Conservation (phyloP, 2,797 vertebrate genomes). For the Vespertilio murinus region DNA sequence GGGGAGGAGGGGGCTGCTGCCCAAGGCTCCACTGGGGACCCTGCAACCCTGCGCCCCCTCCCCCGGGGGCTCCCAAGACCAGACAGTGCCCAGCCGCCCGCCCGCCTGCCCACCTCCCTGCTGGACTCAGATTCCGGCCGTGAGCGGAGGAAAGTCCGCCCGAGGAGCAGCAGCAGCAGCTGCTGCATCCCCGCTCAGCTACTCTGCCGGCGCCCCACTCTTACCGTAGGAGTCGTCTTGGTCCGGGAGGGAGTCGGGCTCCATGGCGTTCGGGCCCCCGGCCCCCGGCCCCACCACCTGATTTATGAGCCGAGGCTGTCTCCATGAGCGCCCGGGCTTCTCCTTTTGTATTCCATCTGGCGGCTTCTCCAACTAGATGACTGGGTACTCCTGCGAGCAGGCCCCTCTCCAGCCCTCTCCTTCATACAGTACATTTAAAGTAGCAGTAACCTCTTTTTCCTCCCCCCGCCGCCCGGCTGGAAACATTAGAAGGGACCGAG, state of each 20-base stretch:
- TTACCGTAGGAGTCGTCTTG: constrained; percentile 91
- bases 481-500: constrained; percentile 79
- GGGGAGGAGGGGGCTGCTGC: neutral
- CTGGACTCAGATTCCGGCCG: constrained; percentile 26
- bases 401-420: constrained; percentile 86
- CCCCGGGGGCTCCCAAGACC: neutral
- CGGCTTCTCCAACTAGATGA: constrained; percentile 87
- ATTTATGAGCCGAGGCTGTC: constrained; percentile 85
- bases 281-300: constrained; percentile 85
- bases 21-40: neutral
- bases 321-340: constrained; percentile 86
- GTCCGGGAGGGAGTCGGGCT: constrained; percentile 88
- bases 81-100: neutral
- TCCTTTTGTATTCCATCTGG: constrained; percentile 91
- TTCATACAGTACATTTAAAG: constrained; percentile 88
- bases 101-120: neutral
- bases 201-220: constrained; percentile 69
- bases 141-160: constrained; percentile 57
- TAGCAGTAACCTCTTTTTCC: constrained; percentile 85
- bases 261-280: constrained; percentile 89
- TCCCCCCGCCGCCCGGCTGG: constrained; percentile 78
- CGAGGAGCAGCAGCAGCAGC: neutral
- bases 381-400: constrained; percentile 86
- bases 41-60: neutral
- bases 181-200: constrained; percentile 28